A percentile compares a stretch with the other conserved stretches of the same genome.
These are phyloP conservation scores for Lasioglossum calceatum DNA, from an alignment of 2,888 invertebrate species.

Conservation along the genomic window DNA sequence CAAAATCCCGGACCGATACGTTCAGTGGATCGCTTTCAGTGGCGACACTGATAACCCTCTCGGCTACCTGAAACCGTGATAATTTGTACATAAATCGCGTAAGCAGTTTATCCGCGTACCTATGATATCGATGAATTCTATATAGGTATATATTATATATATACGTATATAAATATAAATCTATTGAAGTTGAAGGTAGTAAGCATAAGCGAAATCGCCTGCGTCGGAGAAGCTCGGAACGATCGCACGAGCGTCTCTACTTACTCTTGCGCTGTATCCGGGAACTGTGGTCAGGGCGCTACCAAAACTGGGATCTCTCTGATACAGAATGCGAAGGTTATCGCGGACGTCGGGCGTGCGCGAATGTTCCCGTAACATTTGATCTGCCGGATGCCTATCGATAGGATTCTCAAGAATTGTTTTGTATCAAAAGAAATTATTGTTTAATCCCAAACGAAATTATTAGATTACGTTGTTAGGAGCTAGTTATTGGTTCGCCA, in stretches of 20 bases:
- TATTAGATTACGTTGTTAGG: background rate
- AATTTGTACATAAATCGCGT: constrained; percentile 71
- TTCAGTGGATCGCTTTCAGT: constrained; percentile 28
- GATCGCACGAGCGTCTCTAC: background rate
- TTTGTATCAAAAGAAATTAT: background rate
- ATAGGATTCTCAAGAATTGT: background rate
- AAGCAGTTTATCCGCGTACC: constrained; percentile 67
- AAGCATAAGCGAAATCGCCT: constrained; percentile 14
- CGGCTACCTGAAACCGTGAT: constrained; percentile 74
- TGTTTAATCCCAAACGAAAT: background rate
- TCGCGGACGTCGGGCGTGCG: no score
- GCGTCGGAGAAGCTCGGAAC: background rate
- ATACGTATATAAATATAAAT: constrained; percentile 37
- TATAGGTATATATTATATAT: constrained; percentile 61
- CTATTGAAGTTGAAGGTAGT: constrained; percentile 5
- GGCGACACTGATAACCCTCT: constrained; percentile 58
- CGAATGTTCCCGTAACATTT: background rate
- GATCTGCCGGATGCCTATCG: background rate
- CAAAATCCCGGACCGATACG: constrained; percentile 30
- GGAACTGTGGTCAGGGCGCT: background rate
- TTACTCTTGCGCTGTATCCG: background rate
- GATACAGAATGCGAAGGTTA: background rate
- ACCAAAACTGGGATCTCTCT: background rate
- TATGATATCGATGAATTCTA: constrained; percentile 58
- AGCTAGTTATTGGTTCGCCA: background rate